phyloP scores from a whole-genome alignment of 2,113 vertebrate species.

The Verasper variegatus region DNA sequence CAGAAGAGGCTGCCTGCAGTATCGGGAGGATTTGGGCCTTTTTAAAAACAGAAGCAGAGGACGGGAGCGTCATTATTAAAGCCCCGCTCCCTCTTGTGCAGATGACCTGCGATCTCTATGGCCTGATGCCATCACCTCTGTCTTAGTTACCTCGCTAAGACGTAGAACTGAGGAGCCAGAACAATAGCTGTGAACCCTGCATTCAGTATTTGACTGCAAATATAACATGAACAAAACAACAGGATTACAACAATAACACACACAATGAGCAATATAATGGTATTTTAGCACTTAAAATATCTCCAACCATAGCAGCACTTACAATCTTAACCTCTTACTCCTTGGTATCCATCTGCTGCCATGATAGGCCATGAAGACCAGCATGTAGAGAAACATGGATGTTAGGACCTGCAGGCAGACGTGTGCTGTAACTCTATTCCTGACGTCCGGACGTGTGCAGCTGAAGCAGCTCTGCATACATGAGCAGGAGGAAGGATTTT shows the following conservation, averaged over 20 bases:
- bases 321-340: conserved; percentile 79
- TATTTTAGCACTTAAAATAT: neutral
- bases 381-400: conserved; percentile 78
- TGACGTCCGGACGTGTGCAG: neutral
- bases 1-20: conserved; percentile 80
- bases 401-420: neutral
- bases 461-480: neutral
- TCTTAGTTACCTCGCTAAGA: conserved; percentile 77
- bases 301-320: conserved; percentile 26
- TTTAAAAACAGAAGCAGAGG: neutral
- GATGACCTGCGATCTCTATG: conserved; percentile 19
- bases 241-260: conserved; percentile 1
- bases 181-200: conserved; percentile 71
- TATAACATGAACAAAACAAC: conserved; percentile 2
- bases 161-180: conserved; percentile 79
- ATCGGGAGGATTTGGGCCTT: conserved; percentile 79
- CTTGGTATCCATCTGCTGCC: conserved; percentile 80
- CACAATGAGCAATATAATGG: neutral
- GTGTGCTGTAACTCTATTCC: conserved; percentile 1
- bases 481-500: conserved; percentile 42
- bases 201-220: conserved; percentile 80
- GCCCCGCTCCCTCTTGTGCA: neutral
- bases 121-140: conserved; percentile 6
- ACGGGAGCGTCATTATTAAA: conserved; percentile 22
- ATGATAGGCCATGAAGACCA: conserved; percentile 77